phyloP scores from a whole-genome alignment of 2,797 vertebrate genomes.

The Hozukius guyotensis region DNA sequence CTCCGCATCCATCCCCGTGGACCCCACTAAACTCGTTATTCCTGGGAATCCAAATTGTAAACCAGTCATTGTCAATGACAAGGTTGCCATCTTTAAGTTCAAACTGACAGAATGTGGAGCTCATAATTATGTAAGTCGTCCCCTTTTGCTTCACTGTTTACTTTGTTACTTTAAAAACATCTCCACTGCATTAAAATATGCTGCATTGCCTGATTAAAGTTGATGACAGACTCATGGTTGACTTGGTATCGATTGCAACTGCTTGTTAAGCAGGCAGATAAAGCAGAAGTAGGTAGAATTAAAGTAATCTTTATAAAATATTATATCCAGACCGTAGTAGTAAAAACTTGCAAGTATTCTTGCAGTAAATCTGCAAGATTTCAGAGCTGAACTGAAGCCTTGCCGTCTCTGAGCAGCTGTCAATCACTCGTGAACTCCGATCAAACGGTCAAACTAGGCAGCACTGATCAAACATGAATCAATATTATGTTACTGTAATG shows the following conservation, averaged over 20 bases:
- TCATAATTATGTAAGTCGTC: constrained; percentile 71
- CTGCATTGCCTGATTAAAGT: not conserved
- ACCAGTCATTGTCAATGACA: constrained; percentile 57
- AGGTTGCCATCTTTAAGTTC: constrained; percentile 77
- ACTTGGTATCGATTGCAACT: not conserved
- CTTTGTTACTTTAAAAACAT: too few species aligned
- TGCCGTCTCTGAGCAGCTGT: too few species aligned
- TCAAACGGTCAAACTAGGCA: too few species aligned
- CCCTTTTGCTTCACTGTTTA: not conserved
- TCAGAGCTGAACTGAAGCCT: too few species aligned
- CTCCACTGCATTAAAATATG: not conserved
- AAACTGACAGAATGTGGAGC: constrained; percentile 73
- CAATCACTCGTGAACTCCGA: too few species aligned
- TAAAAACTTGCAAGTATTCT: too few species aligned
- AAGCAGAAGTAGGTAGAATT: not conserved
- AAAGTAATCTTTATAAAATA: too few species aligned
- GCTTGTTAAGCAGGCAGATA: not conserved
- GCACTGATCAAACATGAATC: too few species aligned
- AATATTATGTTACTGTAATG: too few species aligned
- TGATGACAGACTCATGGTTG: not conserved
- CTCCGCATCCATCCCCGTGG: constrained; percentile 40
- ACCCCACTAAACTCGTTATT: constrained; percentile 59
- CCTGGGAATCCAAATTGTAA: constrained; percentile 58
- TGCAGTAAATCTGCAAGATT: too few species aligned
- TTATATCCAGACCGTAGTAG: too few species aligned